phyloP scores from a whole-genome alignment of 30 jellyfish, hydroid and myxozoan genomes.

The Hydractinia echinata region DNA sequence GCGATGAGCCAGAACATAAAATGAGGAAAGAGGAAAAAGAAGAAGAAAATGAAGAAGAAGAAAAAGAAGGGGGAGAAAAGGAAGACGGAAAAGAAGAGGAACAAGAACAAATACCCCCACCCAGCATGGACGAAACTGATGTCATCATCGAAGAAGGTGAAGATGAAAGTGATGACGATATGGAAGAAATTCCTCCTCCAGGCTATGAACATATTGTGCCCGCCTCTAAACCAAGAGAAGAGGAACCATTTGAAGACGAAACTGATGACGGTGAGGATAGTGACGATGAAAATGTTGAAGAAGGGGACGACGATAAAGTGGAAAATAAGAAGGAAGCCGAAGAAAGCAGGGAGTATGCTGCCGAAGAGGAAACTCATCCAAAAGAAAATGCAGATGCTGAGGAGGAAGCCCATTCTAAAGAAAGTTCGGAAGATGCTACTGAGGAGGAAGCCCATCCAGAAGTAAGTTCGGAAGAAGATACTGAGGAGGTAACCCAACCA shows the following conservation, averaged over 20 bases:
- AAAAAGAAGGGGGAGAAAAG: neutral
- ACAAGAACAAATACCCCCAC: neutral
- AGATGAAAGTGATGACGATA: no score
- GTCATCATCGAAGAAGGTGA: no score
- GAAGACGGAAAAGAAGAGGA: neutral
- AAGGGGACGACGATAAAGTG: neutral
- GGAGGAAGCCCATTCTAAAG: neutral
- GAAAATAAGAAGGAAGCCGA: neutral
- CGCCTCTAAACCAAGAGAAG: neutral
- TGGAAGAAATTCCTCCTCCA: no score
- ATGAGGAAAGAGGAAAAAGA: neutral
- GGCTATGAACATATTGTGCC: no score
- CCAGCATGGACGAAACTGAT: no score
- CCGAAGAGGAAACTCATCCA: neutral
- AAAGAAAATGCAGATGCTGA: conserved; percentile 1
- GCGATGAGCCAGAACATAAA: neutral
- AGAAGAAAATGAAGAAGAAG: conserved; percentile 1
- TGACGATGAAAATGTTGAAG: neutral
- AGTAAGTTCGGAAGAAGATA: neutral
- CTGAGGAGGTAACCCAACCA: neutral
- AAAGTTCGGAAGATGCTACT: neutral
- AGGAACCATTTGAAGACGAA: neutral
- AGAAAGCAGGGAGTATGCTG: neutral
- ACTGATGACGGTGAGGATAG: neutral
- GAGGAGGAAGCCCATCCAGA: neutral